Conservation (phyloP, 2,888 invertebrate genomes). For the Stenotaenia linearis region DNA sequence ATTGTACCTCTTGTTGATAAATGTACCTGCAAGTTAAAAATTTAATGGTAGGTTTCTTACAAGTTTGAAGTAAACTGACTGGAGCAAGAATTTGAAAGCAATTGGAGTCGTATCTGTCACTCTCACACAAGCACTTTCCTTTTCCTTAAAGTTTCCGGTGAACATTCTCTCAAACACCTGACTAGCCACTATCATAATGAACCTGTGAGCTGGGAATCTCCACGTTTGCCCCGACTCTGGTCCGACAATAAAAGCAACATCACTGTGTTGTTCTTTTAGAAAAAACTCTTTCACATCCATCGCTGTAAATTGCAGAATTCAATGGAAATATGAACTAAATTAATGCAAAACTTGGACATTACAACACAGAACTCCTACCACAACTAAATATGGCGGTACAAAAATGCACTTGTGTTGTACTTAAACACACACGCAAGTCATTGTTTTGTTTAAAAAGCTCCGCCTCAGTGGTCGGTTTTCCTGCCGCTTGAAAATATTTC, state of each 20-base stretch:
- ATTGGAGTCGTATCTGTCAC: background rate
- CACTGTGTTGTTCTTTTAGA: background rate
- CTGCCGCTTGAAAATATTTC: background rate
- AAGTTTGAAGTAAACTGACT: background rate
- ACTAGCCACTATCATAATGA: background rate
- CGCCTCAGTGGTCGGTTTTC: background rate
- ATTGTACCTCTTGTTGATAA: background rate
- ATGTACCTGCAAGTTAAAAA: no score
- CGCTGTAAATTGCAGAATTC: no score
- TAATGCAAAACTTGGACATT: no score
- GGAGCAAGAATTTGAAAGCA: background rate
- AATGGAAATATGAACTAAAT: no score
- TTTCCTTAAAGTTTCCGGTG: background rate
- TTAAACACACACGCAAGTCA: background rate
- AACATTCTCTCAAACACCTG: constrained; percentile 4
- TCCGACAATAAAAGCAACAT: background rate
- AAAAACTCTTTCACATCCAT: background rate
- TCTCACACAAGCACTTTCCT: background rate
- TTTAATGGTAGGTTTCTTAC: background rate
- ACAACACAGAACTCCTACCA: background rate
- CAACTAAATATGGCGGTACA: background rate
- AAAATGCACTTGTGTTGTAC: background rate
- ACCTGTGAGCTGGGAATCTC: background rate
- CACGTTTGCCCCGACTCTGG: background rate
- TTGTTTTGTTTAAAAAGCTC: background rate